Conservation (phyloP, 2,113 vertebrate genomes). For the Solea senegalensis region DNA sequence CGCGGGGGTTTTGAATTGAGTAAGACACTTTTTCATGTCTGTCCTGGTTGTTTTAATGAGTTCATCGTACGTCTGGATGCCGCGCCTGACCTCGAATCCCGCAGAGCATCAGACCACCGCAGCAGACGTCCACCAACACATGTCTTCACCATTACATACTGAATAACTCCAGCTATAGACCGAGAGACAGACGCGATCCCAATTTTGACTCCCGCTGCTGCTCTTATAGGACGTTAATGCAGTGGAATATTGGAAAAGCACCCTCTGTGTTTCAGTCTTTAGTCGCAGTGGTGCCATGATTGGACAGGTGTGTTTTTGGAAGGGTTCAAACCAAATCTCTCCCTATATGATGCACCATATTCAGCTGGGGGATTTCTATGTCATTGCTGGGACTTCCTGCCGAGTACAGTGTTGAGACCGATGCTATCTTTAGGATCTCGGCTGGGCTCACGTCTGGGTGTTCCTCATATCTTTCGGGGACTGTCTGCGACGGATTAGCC, state of each 20-base stretch:
- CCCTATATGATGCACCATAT: slow-evolving; percentile 27
- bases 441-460: slow-evolving; percentile 48
- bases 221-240: slow-evolving; percentile 39
- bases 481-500: slow-evolving; percentile 69
- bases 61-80: slow-evolving; percentile 25
- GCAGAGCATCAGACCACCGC: slow-evolving; percentile 39
- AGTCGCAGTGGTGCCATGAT: background rate
- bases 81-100: slow-evolving; percentile 28
- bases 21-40: background rate
- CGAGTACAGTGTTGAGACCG: slow-evolving; percentile 55
- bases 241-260: slow-evolving; percentile 4
- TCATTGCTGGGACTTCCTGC: slow-evolving; percentile 51
- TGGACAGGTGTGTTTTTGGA: slow-evolving; percentile 27
- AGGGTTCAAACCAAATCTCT: slow-evolving; percentile 8
- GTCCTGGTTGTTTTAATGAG: slow-evolving; percentile 16
- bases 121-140: slow-evolving; percentile 53
- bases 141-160: slow-evolving; percentile 56
- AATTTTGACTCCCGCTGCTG: slow-evolving; percentile 24
- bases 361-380: slow-evolving; percentile 42
- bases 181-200: slow-evolving; percentile 26
- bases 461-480: slow-evolving; percentile 39
- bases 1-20: background rate
- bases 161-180: slow-evolving; percentile 11
- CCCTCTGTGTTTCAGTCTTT: slow-evolving; percentile 5
- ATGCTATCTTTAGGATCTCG: slow-evolving; percentile 56